Percentiles rank a stretch among this genome's conserved stretches.
phyloP scores from a whole-genome alignment of 2,888 invertebrate species.

The Apotomis betuletana region DNA sequence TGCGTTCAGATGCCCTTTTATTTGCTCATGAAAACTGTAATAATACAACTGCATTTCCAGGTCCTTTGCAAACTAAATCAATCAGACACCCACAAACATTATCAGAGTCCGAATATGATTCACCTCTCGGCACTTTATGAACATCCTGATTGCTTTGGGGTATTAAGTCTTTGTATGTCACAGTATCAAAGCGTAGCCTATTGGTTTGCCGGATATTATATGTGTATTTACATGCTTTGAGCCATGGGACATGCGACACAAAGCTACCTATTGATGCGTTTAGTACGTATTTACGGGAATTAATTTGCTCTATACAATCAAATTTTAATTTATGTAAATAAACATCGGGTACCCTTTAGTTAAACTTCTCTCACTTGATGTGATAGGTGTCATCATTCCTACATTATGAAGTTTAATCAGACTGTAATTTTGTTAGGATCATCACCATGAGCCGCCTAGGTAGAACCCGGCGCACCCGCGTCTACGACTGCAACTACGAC shows the following conservation, averaged over 20 bases:
- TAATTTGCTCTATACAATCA: neutral
- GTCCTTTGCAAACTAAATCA: neutral
- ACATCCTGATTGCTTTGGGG: neutral
- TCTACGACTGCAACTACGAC: constrained; percentile 94
- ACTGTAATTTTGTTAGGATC: constrained; percentile 43
- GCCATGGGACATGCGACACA: neutral
- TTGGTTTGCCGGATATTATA: neutral
- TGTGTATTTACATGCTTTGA: neutral
- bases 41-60: neutral
- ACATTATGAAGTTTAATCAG: constrained; percentile 1
- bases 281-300: neutral
- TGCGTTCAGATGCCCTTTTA: constrained; percentile 9
- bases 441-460: constrained; percentile 73
- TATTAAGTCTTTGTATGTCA: neutral
- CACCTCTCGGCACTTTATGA: neutral
- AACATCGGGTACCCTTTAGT: neutral
- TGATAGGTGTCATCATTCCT: too few species aligned
- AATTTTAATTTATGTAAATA: neutral
- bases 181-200: neutral
- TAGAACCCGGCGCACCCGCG: constrained; percentile 89
- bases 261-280: neutral
- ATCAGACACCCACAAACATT: neutral
- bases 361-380: too few species aligned
- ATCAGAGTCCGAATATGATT: neutral
- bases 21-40: neutral